phyloP scores from a whole-genome alignment of 1,140 invertebrate species.

The Amphibalanus amphitrite region DNA sequence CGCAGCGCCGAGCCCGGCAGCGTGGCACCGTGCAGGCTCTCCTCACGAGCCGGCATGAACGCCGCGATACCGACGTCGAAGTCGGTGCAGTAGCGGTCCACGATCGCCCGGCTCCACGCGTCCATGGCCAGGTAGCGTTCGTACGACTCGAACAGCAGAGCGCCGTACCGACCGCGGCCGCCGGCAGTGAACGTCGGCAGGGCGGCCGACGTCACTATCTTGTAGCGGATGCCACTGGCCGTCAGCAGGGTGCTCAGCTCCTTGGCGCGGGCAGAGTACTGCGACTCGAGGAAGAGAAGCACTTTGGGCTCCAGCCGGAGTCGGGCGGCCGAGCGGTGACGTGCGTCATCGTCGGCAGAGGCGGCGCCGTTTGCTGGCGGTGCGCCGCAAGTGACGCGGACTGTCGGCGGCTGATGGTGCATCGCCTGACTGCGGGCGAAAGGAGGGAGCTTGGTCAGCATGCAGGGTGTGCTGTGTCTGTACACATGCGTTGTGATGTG shows the following conservation, averaged over 20 bases:
- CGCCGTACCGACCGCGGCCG: conserved; percentile 84
- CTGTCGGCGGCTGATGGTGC: too few relatives aligned
- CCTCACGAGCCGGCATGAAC: conserved; percentile 75
- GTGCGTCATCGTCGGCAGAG: conserved; percentile 17
- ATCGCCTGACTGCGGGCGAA: too few relatives aligned
- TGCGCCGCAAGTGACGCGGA: background rate
- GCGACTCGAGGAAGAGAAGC: conserved; percentile 85
- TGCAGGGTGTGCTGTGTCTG: too few relatives aligned
- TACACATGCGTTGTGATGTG: too few relatives aligned
- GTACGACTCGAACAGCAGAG: conserved; percentile 92
- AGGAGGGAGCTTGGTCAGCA: too few relatives aligned
- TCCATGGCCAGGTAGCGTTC: conserved; percentile 91
- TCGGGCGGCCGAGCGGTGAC: conserved; percentile 58
- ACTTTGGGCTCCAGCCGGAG: conserved; percentile 77
- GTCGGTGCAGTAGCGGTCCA: conserved; percentile 92
- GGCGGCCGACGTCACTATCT: conserved; percentile 77
- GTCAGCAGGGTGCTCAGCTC: conserved; percentile 84
- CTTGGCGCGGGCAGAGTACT: conserved; percentile 72
- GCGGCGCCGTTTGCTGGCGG: background rate
- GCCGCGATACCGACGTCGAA: conserved; percentile 89
- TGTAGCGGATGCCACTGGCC: conserved; percentile 78
- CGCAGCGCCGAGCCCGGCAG: conserved; percentile 78
- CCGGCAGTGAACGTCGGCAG: conserved; percentile 82
- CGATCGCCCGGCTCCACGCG: conserved; percentile 85
- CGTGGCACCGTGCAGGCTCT: conserved; percentile 68